These are phyloP conservation scores for Terrapene triunguis DNA, from an alignment of 2,113 vertebrate genomes.

Conservation along the genomic window DNA sequence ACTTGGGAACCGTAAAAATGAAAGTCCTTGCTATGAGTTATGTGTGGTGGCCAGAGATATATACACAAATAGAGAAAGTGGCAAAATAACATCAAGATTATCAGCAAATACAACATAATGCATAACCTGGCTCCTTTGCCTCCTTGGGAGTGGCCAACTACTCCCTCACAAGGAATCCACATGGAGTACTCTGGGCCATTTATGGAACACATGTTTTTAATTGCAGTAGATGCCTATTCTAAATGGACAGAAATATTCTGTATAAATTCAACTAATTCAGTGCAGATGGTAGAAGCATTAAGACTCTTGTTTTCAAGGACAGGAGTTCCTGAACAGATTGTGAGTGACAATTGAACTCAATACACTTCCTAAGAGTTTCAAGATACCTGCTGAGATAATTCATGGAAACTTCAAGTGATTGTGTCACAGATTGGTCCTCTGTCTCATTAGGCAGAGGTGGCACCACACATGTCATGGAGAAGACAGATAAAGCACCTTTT, in stretches of 20 bases:
- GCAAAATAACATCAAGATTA: background rate
- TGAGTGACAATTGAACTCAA: background rate
- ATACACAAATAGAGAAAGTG: background rate
- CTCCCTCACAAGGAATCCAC: background rate
- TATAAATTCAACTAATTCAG: constrained; percentile 21
- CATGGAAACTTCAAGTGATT: background rate
- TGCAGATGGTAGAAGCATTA: constrained; percentile 27
- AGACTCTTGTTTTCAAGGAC: constrained; percentile 18
- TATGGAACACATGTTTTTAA: background rate
- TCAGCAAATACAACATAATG: background rate
- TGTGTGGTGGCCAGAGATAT: background rate
- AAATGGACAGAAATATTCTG: constrained; percentile 6
- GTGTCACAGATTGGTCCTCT: background rate
- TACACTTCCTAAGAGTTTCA: background rate
- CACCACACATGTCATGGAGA: background rate
- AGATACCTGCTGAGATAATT: background rate
- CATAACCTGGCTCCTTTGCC: background rate
- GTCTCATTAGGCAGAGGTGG: background rate
- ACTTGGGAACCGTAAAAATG: too few species aligned
- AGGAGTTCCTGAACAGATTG: constrained; percentile 16
- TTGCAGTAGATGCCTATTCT: background rate
- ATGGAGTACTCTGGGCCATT: background rate
- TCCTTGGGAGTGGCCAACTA: background rate
- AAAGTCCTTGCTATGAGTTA: background rate
- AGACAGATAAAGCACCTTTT: background rate